Conservation (phyloP, 2,113 vertebrate species). For the Heterocephalus glaber region DNA sequence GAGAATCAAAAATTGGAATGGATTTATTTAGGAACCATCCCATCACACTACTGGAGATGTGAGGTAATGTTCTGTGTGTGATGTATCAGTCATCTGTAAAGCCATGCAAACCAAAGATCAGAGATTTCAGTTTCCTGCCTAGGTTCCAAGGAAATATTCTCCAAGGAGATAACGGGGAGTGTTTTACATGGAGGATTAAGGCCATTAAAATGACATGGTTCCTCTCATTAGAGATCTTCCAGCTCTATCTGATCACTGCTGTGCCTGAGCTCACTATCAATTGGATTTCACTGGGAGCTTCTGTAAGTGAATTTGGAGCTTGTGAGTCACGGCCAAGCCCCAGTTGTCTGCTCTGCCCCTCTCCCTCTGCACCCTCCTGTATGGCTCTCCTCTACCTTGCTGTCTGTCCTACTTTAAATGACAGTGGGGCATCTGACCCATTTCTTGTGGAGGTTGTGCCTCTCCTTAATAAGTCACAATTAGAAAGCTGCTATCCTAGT, state of each 20-base stretch:
- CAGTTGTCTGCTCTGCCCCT: not conserved
- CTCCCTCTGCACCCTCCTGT: not conserved
- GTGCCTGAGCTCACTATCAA: not conserved
- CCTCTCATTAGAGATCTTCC: not conserved
- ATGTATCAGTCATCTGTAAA: not conserved
- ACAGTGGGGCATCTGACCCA: too few species aligned
- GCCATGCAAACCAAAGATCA: not conserved
- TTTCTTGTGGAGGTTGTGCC: not conserved
- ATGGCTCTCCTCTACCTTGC: not conserved
- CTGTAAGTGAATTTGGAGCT: slow-evolving; percentile 13
- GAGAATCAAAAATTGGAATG: slow-evolving; percentile 49
- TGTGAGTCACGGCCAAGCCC: not conserved
- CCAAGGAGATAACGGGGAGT: not conserved
- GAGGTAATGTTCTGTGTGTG: not conserved
- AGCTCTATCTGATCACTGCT: not conserved
- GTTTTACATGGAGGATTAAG: not conserved
- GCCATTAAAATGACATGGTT: not conserved
- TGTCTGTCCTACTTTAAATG: not conserved
- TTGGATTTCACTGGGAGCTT: not conserved
- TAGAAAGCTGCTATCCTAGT: not conserved
- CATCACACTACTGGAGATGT: not conserved
- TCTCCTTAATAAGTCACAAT: not conserved
- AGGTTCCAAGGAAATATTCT: not conserved
- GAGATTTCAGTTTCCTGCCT: not conserved
- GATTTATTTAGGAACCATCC: slow-evolving; percentile 53